Base-by-base conservation (phyloP, 2,888 invertebrate genomes). In the Scaptomyza flava region DNA sequence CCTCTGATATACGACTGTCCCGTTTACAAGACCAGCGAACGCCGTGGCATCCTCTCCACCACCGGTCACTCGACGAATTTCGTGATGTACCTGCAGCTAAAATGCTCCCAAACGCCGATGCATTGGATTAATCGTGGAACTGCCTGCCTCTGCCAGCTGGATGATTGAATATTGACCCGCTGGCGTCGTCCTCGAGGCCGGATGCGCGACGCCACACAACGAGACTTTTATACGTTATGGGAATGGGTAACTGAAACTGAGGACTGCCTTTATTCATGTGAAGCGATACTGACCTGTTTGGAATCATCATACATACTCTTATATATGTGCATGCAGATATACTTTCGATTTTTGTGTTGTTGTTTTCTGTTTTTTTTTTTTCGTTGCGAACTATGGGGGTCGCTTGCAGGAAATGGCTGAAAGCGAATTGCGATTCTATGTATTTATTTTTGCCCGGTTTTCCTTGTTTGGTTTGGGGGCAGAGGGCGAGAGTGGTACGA, bases 41-140 rank as follows among this genome's bases (percentile, higher is more conserved):
- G 96, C 5, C 94, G 96, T 11, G 96, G 96, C 3, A 93, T 94
- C 0, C 92, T 96, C 27, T 96, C 96, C 57, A 96, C 96, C 1
- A 96, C 96, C 0, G 96, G 96, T 0, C 96, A 96, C 91, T 96
- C 96, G 59, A 96, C 96, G 53, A 96, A 96, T 93, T 96, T 96
- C 90, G 96, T 96, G 46, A 95, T 96, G 92, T 94, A 95, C 67
- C 94, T 96, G 88, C 93, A 94, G 81, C 91, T 96, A 75, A 93
- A 94, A 33, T 95, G 96, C 0, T 93, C 93, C 65, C 93, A 94
- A 83, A 93, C 94, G 2, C 93, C 94, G 56, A 92, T 94, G 73
- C 96, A 96, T 87, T 96, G 96, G 96, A 94, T 96, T 79, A 94
- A 95, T 89, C 93, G 96, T 11, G 96, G 96, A 30, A 95, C 96